A percentile compares a stretch with the other conserved stretches of the same genome.
These are phyloP conservation scores for Aurelia sp. DNA, from an alignment of 30 jellyfish, hydroid and myxozoan genomes.

Conservation along the genomic window DNA sequence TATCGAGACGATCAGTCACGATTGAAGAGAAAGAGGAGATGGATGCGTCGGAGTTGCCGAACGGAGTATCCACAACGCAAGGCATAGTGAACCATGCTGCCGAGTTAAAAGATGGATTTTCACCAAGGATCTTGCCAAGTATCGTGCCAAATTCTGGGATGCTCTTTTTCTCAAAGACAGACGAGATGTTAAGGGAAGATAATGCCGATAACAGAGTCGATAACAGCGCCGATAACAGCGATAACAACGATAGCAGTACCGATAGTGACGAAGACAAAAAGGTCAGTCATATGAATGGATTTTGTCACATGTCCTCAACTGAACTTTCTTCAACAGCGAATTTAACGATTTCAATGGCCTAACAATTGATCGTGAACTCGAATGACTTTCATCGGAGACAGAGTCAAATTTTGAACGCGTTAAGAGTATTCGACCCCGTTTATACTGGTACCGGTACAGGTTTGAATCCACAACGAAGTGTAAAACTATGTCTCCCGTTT, in stretches of 20 bases:
- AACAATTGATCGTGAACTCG: too few species aligned
- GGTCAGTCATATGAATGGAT: not conserved
- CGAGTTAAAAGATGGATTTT: not conserved
- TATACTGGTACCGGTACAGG: too few species aligned
- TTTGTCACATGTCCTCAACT: too few species aligned
- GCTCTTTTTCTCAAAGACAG: not conserved
- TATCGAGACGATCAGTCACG: not conserved
- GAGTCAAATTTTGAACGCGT: too few species aligned
- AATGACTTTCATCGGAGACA: too few species aligned
- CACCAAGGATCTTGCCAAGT: constrained; percentile 10
- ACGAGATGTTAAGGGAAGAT: not conserved
- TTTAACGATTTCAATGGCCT: too few species aligned
- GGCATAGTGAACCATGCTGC: not conserved
- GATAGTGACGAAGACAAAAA: not conserved
- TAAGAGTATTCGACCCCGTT: too few species aligned
- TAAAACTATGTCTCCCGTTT: too few species aligned
- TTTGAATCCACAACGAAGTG: too few species aligned
- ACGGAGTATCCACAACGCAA: not conserved
- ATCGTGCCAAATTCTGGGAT: too few species aligned
- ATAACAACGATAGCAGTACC: constrained; percentile 1
- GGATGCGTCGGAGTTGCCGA: not conserved
- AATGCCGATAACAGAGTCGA: not conserved
- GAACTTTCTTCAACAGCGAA: too few species aligned
- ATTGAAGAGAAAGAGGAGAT: too few species aligned
- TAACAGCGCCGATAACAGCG: constrained; percentile 6